Evolutionary conservation across 2,113 vertebrate genomes (phyloP).

Genomic region (Tragelaphus strepsiceros): DNA sequence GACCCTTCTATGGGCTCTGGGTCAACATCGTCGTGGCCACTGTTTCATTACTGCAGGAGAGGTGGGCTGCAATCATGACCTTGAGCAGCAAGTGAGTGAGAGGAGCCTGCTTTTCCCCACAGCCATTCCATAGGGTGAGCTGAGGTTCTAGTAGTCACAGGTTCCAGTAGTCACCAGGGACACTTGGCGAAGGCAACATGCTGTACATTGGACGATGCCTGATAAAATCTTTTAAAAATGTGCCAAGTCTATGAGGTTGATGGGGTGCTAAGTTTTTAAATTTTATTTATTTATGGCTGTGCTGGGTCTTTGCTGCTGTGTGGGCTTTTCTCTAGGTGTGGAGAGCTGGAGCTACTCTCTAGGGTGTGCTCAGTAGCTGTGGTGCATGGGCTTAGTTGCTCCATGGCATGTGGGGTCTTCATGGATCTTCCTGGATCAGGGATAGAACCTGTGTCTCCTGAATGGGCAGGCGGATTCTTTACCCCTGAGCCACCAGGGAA

Average conservation of each 20-base stretch:
- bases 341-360: neutral
- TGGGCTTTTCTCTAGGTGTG: neutral
- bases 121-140: neutral
- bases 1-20: neutral
- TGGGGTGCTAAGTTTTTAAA: neutral
- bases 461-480: accelerated
- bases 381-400: neutral
- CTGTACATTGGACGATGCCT: neutral
- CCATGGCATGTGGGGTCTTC: neutral
- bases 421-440: neutral
- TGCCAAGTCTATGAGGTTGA: neutral
- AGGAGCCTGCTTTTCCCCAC: neutral
- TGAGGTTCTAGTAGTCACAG: neutral
- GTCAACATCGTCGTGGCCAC: neutral
- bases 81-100: neutral
- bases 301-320: neutral
- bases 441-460: neutral
- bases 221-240: neutral
- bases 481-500: neutral
- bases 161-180: neutral
- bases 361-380: neutral
- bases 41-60: neutral
- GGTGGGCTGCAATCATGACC: neutral
- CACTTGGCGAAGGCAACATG: neutral
- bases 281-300: neutral